A percentile compares a stretch with the other conserved stretches of the same genome.
phyloP scores from a whole-genome alignment of 2,888 invertebrate genomes.

The Lycia hirtaria region DNA sequence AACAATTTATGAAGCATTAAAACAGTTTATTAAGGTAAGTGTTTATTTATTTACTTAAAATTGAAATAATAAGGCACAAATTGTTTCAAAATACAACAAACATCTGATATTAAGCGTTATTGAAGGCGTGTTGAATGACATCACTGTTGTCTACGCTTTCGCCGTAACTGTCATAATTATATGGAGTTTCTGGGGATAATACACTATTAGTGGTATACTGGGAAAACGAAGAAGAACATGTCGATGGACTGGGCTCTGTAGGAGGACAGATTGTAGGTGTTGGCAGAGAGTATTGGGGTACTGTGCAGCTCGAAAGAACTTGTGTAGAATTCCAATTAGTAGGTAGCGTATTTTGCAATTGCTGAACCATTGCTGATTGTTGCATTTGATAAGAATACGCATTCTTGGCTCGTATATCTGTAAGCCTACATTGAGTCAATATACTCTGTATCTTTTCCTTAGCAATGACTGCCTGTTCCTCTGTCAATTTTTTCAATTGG shows the following conservation, averaged over 20 bases:
- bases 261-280: constrained; percentile 28
- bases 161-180: constrained; percentile 30
- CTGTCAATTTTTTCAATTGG: constrained; percentile 38
- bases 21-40: constrained; percentile 8
- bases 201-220: constrained; percentile 19
- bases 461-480: constrained; percentile 41
- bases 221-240: constrained; percentile 27
- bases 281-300: constrained; percentile 33
- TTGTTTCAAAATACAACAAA: constrained; percentile 23
- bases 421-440: constrained; percentile 37
- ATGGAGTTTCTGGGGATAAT: constrained; percentile 29
- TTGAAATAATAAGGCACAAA: constrained; percentile 23
- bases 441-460: constrained; percentile 41
- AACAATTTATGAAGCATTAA: constrained; percentile 2
- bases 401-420: constrained; percentile 34
- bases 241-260: constrained; percentile 27
- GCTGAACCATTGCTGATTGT: constrained; percentile 32
- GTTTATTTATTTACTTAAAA: constrained; percentile 2
- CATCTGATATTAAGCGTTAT: constrained; percentile 27
- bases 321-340: constrained; percentile 34
- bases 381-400: constrained; percentile 29
- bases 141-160: constrained; percentile 23
- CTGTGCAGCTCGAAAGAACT: constrained; percentile 32
- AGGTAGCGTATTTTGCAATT: constrained; percentile 35
- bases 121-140: constrained; percentile 36